A percentile compares a stretch with the other conserved stretches of the same genome.
Evolutionary conservation across 2,797 vertebrate genomes (phyloP).

Genomic region (Synanceia verrucosa): DNA sequence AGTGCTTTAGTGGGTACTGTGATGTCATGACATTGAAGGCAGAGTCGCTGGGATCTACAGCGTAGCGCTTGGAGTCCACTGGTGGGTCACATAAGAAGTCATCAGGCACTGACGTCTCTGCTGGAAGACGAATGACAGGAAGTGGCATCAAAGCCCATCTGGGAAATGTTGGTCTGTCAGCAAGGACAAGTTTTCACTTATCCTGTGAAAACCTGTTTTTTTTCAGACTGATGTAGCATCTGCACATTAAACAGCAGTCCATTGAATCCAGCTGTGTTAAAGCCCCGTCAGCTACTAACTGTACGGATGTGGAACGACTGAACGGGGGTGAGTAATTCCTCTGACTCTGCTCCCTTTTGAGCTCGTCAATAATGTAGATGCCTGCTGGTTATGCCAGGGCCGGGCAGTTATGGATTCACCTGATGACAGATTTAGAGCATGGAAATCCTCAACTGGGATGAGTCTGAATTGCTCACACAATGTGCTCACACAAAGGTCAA

Average conservation of each 20-base stretch:
- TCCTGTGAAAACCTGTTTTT: neutral
- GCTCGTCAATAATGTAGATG: conserved; percentile 55
- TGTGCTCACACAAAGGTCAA: conserved; percentile 38
- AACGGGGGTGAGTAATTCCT: conserved; percentile 27
- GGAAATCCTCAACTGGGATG: conserved; percentile 29
- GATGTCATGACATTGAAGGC: conserved; percentile 83
- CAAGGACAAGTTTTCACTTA: neutral
- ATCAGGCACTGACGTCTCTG: conserved; percentile 85
- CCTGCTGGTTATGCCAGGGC: conserved; percentile 36
- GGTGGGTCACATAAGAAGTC: conserved; percentile 84
- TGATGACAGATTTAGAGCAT: conserved; percentile 45
- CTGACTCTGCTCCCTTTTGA: conserved; percentile 29
- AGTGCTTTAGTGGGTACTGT: conserved; percentile 74
- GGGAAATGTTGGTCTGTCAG: neutral
- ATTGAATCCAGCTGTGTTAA: conserved; percentile 9
- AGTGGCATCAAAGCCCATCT: neutral
- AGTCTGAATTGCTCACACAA: conserved; percentile 26
- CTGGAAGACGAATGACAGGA: conserved; percentile 47
- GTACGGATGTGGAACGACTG: conserved; percentile 12
- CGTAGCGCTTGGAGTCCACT: conserved; percentile 83
- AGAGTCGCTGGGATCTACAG: conserved; percentile 82
- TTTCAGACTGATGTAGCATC: neutral
- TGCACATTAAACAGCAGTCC: neutral
- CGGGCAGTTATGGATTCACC: conserved; percentile 42
- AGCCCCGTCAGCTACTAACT: neutral